Base-by-base conservation (phyloP, 2,113 vertebrate genomes). In the Pangasianodon gigas region DNA sequence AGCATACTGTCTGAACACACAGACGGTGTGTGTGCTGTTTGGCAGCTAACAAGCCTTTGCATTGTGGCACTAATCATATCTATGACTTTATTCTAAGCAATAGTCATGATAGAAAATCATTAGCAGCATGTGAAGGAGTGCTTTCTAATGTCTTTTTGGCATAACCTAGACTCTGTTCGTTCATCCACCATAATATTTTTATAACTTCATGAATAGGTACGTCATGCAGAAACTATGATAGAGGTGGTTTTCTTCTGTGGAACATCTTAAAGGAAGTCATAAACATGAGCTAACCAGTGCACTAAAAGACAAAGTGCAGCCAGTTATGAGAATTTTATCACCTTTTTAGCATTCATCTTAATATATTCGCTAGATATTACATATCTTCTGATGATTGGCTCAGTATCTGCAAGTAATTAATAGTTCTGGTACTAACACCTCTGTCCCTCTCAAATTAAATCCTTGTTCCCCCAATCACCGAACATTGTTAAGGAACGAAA, bases 401-500 rank as follows among this genome's bases (percentile, higher is more conserved):
- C 74, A 77, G 74, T 77, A 54, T 81, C 32, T 81, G 21, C 29
- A 87, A n/a, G 89, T 48, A n/a, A 69, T 62, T 79, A 69, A 71
- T 56, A 77, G 51, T 54, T 51, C 21, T 83, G 88, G 71, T 90
- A 82, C 91, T 92, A 92, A 93, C 87, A 84, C 79, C 84, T 74
- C 82, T 90, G 54, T 90, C 52, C 56, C 81, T 89, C 16, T 77
- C n/a, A 91, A 88, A 60, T 74, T 54, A 87, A 87, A 58, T 91
- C 90, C 93, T 92, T 93, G 89, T 93, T 87, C 92, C 75, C 88
- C 84, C 88, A 74, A 81, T 90, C 90, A 88, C 88, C 86, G 90
- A 92, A 90, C 91, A 90, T 91, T 91, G 85, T 88, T 88, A 89
- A 95, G 95, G 92, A 96, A 96, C 93, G 94, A 95, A 91, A 96